Base-by-base conservation (phyloP, 2,888 invertebrate species). In the Eustalomyia histrio region DNA sequence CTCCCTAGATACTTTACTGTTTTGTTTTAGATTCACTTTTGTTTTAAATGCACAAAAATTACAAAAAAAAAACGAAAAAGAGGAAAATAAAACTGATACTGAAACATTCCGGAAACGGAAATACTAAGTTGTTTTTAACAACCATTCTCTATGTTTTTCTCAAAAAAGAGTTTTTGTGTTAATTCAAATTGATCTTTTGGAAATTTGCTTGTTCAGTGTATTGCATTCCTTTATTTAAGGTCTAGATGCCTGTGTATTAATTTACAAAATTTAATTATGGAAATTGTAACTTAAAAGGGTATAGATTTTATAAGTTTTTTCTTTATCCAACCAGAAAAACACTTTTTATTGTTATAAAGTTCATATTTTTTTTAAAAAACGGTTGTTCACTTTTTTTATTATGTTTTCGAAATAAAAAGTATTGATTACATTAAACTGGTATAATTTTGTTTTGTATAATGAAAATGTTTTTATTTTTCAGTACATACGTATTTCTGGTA, bases 61-160 rank as follows among this genome's bases (percentile, higher is more conserved):
- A 24, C 12, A n/a, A 24, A 24, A 14, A n/a, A 24, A 24, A 14
- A 47, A n/a, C n/a, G 35, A 14, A 39, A 55, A 14, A 33, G 7
- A n/a, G 35, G 14, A 39, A 55, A 61, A 12, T 53, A 39, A 16
- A 17, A 61, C 10, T 18, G 7, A 57, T n/a, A 61, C 10, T 39
- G 7, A 57, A 67, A 64, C 57, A 58, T 63, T 60, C 61, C 71
- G 74, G 81, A 81, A 75, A 78, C 69, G 81, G 81, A 81, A 74
- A 67, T 74, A 58, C 74, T 43, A 21, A 63, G 33, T 71, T 78
- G 43, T 52, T 18, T 29, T 35, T 63, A 74, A 75, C 65, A 81
- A 71, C 69, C 43, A 53, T 71, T 78, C 71, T 58, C 61, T 29
- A 47, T 67, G 61, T 64, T 21, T 33, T 50, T 8, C 61, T n/a